Conservation (phyloP, 2,888 invertebrate species). For the Mythimna impura region DNA sequence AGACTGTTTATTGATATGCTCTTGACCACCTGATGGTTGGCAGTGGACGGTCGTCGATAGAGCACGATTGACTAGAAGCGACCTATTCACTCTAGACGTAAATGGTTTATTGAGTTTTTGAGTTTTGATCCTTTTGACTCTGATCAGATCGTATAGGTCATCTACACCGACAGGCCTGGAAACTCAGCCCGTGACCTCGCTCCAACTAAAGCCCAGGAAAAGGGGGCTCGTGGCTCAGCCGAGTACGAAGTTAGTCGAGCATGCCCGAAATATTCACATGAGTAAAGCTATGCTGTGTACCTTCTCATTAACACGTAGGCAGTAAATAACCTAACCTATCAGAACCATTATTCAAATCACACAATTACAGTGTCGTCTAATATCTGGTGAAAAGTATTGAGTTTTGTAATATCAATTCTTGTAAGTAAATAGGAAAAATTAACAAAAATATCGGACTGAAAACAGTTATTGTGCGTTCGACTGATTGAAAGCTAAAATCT, state of each 20-base stretch:
- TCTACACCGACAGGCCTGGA: neutral
- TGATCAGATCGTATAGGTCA: no score
- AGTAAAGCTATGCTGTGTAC: slow-evolving; percentile 6
- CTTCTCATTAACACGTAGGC: slow-evolving; percentile 3
- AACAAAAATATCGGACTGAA: neutral
- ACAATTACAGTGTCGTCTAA: neutral
- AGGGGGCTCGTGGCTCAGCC: slow-evolving; percentile 23
- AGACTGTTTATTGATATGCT: no score
- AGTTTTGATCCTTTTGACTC: no score
- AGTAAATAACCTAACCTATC: neutral
- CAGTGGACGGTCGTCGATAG: no score
- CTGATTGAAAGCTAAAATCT: neutral
- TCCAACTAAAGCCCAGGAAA: slow-evolving; percentile 13
- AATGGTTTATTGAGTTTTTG: no score
- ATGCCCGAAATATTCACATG: slow-evolving; percentile 38
- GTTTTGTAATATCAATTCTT: no score
- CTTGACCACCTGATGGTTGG: no score
- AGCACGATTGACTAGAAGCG: no score
- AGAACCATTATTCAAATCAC: neutral
- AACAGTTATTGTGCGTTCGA: no score
- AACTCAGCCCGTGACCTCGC: slow-evolving; percentile 25
- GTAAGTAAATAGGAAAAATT: no score
- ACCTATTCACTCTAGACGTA: no score
- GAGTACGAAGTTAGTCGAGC: slow-evolving; percentile 41
- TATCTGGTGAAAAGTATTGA: no score